These are phyloP conservation scores for Capitella teleta DNA, from an alignment of 1,140 invertebrate genomes.

Conservation along the genomic window DNA sequence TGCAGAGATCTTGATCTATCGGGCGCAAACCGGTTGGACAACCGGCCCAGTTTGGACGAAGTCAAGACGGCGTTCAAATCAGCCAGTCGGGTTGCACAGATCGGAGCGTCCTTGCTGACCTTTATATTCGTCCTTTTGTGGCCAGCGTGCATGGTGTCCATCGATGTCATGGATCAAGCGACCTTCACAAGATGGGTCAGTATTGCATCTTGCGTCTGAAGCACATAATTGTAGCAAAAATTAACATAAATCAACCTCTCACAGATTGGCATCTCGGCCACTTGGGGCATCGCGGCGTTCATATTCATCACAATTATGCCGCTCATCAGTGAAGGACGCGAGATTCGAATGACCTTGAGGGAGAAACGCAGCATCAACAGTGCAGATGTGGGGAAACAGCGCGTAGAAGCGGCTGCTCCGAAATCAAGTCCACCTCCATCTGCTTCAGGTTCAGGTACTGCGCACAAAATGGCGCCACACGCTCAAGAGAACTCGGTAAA, in stretches of 20 bases:
- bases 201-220: conserved; percentile 16
- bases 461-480: no score
- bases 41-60: conserved; percentile 27
- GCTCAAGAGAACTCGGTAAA: no score
- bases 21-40: conserved; percentile 23
- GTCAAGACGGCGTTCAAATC: conserved; percentile 23
- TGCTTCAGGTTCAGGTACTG: no score
- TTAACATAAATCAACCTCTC: not conserved
- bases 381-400: no score
- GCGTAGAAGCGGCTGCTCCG: no score
- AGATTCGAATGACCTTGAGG: conserved; percentile 8
- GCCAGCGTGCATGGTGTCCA: conserved; percentile 24
- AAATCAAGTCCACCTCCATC: no score
- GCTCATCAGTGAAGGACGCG: conserved; percentile 19
- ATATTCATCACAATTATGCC: conserved; percentile 25
- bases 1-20: conserved; percentile 29
- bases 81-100: conserved; percentile 19
- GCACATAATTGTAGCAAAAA: conserved; percentile 17
- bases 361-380: not conserved
- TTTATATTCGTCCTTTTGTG: conserved; percentile 27
- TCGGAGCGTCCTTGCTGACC: conserved; percentile 17
- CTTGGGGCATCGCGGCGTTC: conserved; percentile 22
- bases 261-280: conserved; percentile 21
- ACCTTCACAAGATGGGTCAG: conserved; percentile 27
- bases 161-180: conserved; percentile 17